Base-by-base conservation (phyloP, 1,140 invertebrate genomes). In the Tetramorium parvispinum region DNA sequence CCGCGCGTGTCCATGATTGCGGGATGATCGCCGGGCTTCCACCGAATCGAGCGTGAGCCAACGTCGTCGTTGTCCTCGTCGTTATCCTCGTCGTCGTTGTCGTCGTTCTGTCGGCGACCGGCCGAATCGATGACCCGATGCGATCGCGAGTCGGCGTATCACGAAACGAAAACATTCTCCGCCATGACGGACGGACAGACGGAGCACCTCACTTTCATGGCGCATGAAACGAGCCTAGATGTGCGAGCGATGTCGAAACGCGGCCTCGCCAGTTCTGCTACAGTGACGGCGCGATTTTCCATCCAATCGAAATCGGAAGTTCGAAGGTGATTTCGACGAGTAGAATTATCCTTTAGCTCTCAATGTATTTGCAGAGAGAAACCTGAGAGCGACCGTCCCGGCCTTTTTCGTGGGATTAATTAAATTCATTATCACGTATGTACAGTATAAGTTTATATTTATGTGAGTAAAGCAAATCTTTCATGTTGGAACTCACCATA, bases 1-100 rank as follows among this genome's bases (percentile, higher is more conserved):
- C 94, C 94, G 61, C 94, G 93, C 59, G 94, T 93, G 87, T 95
- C 94, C 94, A 95, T 95, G 49, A 86, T 88, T 87, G 49, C 21
- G 18, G 4, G 27, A 40, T 82, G 24, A 82, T 37, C 27, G 53
- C 8, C 10, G 16, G 59, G n/a, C 0, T 24, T 27, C 8, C 24
- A 32, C 71, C n/a, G 73, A 40, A 55, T 87, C 61, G 55, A 77
- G 85, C 24, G n/a, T 21, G n/a, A 46, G 21, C 40, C 51, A 46
- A 16, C 13, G 46, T 46, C 32, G 24, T 16, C 4, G 11, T 59
- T 4, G 24, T 32, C 27, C 11, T 6, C 27, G 24, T 61, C 13
- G 24, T 32, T 16, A 4, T 27, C 32, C 8, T 66, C 13, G 18
- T 24, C 65, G 37, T 46, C 21, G 18, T 24, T 40, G n/a, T 46